These are phyloP conservation scores for Orthosia gracilis DNA, from an alignment of 2,888 invertebrate species.

Conservation along the genomic window DNA sequence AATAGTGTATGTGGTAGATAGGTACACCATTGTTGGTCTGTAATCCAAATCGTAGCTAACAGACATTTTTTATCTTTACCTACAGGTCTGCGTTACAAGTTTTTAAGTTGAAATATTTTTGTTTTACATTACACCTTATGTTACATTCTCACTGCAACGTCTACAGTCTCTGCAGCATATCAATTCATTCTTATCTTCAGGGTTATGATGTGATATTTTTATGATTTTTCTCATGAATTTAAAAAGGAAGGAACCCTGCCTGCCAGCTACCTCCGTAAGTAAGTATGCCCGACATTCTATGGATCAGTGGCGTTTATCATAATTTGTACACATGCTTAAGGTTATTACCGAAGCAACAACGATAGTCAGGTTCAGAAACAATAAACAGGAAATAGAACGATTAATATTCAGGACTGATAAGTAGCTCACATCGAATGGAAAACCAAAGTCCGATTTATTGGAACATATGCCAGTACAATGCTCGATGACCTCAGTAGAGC, in stretches of 20 bases:
- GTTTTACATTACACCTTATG: not conserved
- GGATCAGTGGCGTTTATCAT: constrained; percentile 21
- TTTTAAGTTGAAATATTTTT: not conserved
- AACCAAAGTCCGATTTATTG: constrained; percentile 8
- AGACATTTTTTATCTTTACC: constrained; percentile 11
- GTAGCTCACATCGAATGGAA: constrained; percentile 20
- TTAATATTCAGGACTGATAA: constrained; percentile 18
- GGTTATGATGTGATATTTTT: not conserved
- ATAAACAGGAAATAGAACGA: constrained; percentile 11
- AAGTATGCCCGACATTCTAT: constrained; percentile 1
- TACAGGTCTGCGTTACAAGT: not conserved
- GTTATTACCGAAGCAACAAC: constrained; percentile 26
- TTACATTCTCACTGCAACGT: not conserved
- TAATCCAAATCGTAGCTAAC: constrained; percentile 14
- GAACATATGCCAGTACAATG: not conserved
- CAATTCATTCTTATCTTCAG: not conserved
- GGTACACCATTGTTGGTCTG: no score
- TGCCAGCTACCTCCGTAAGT: not conserved
- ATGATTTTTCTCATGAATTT: not conserved
- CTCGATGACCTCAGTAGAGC: no score
- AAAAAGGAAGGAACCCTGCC: constrained; percentile 5
- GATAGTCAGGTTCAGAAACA: constrained; percentile 17
- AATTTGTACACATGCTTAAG: constrained; percentile 10
- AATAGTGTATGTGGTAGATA: no score
- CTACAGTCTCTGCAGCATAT: no score